Conservation (phyloP, 2,797 vertebrate species). For the Periophthalmus magnuspinnatus region DNA sequence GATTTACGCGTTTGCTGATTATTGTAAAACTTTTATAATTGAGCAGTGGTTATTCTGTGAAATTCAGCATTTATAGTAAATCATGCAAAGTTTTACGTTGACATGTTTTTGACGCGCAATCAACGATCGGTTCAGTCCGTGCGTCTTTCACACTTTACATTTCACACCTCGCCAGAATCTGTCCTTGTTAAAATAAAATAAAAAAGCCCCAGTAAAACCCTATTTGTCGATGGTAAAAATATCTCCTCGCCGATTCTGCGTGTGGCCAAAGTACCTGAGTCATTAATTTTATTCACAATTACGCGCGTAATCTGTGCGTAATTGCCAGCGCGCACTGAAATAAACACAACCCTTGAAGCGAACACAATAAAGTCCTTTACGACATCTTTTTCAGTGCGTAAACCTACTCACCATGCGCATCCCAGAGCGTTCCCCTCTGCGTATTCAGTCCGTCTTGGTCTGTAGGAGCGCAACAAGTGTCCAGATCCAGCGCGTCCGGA, state of each 20-base stretch:
- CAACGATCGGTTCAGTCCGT: not conserved
- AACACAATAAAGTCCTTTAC: not conserved
- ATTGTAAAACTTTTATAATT: not conserved
- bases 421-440: conserved; percentile 56
- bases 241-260: not conserved
- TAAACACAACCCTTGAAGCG: not conserved
- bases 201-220: not conserved
- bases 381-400: not conserved
- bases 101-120: not conserved
- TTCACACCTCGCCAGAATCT: not conserved
- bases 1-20: not conserved
- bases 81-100: not conserved
- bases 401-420: conserved; percentile 77
- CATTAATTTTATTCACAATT: not conserved
- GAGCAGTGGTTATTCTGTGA: not conserved
- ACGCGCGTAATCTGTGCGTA: conserved; percentile 3
- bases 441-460: conserved; percentile 36
- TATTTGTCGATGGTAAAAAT: not conserved
- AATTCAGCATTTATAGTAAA: not conserved
- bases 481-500: conserved; percentile 35
- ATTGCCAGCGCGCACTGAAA: not conserved
- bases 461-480: conserved; percentile 62
- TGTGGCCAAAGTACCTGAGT: not conserved
- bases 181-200: not conserved
- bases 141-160: not conserved